Evolutionary conservation across 2,113 vertebrate species (phyloP).

Genomic region (Geococcyx californianus): DNA sequence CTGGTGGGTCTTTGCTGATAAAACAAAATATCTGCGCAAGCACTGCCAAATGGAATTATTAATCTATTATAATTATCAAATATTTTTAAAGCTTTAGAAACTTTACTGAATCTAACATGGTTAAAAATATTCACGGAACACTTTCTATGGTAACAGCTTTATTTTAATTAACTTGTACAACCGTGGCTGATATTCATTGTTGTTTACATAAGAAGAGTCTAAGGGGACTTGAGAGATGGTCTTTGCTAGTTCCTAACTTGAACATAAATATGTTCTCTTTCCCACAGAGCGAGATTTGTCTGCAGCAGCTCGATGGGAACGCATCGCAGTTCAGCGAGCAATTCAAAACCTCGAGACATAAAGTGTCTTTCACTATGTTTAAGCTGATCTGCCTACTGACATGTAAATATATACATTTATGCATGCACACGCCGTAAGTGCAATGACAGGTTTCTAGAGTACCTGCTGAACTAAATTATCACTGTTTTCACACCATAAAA

Average conservation of each 20-base stretch:
- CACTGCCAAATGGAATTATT: constrained; percentile 14
- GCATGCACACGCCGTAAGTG: background rate
- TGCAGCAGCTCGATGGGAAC: background rate
- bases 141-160: constrained; percentile 56
- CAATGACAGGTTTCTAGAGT: background rate
- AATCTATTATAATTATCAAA: background rate
- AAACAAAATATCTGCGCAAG: background rate
- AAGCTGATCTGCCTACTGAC: background rate
- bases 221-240: constrained; percentile 25
- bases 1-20: background rate
- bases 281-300: background rate
- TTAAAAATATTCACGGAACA: background rate
- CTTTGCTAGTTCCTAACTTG: constrained; percentile 8
- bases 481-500: background rate
- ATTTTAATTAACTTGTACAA: constrained; percentile 10
- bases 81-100: background rate
- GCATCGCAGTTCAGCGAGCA: background rate
- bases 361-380: background rate
- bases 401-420: background rate
- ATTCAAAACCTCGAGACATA: background rate
- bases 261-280: constrained; percentile 14
- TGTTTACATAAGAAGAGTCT: constrained; percentile 53
- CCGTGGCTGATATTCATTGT: background rate
- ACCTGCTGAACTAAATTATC: background rate
- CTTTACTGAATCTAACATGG: background rate